Evolutionary conservation across 2,888 invertebrate genomes (phyloP).

Genomic region (Drosophila demipolita): DNA sequence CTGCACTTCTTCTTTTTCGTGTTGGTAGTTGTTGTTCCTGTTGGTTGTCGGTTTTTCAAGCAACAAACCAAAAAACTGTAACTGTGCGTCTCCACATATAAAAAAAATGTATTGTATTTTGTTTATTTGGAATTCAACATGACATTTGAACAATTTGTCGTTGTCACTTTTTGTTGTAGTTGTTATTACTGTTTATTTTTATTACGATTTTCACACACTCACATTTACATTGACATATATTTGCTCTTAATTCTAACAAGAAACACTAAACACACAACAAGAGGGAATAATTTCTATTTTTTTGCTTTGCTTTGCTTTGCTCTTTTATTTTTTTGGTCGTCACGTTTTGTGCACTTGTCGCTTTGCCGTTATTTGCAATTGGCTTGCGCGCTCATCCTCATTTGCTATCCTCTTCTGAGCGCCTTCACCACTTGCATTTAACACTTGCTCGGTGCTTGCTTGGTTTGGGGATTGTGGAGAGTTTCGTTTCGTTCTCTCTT

Average conservation of each 20-base stretch:
- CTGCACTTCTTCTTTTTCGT: conserved; percentile 13
- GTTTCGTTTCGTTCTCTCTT: conserved; percentile 38
- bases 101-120: conserved; percentile 14
- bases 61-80: conserved; percentile 50
- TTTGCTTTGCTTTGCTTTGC: conserved; percentile 19
- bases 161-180: conserved; percentile 21
- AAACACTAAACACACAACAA: conserved; percentile 60
- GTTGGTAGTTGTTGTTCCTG: conserved; percentile 5
- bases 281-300: conserved; percentile 10
- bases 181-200: conserved; percentile 18
- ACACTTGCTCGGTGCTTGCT: conserved; percentile 41
- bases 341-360: conserved; percentile 64
- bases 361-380: conserved; percentile 68
- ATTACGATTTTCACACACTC: conserved; percentile 15
- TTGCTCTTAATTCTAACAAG: conserved; percentile 48
- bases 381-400: conserved; percentile 36
- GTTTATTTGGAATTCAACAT: conserved; percentile 32
- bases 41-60: conserved; percentile 38
- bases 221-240: conserved; percentile 23
- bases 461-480: conserved; percentile 11
- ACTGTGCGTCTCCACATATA: conserved; percentile 45
- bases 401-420: conserved; percentile 44
- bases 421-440: conserved; percentile 56
- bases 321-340: conserved; percentile 44
- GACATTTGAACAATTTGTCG: conserved; percentile 44